Evolutionary conservation across 2,888 invertebrate species (phyloP).

Genomic region (Drosophila kambysellisi): DNA sequence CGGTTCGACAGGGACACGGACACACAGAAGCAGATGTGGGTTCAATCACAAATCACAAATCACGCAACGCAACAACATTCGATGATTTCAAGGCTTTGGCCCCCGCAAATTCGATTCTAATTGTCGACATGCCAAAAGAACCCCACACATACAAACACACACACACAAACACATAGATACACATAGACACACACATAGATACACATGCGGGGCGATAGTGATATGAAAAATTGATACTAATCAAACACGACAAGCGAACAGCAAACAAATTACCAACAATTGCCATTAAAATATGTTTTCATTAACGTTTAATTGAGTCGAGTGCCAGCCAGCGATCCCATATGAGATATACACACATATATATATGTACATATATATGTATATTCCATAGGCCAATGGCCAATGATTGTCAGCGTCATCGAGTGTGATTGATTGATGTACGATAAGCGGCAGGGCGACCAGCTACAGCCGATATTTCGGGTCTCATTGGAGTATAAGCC

Average conservation of each 20-base stretch:
- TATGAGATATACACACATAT: not conserved
- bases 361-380: not conserved
- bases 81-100: conserved; percentile 59
- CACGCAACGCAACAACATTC: conserved; percentile 36
- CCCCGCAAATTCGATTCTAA: conserved; percentile 40
- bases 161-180: not conserved
- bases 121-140: conserved; percentile 24
- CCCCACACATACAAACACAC: not conserved
- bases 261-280: conserved; percentile 66
- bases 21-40: conserved; percentile 25
- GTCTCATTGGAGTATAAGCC: conserved; percentile 45
- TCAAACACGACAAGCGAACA: conserved; percentile 38
- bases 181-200: not conserved
- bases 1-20: conserved; percentile 42
- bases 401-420: conserved; percentile 57
- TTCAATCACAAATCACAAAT: conserved; percentile 50
- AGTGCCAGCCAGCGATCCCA: conserved; percentile 13
- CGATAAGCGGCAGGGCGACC: conserved; percentile 61
- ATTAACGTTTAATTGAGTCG: conserved; percentile 66
- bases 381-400: conserved; percentile 45
- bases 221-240: conserved; percentile 41
- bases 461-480: conserved; percentile 22
- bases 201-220: conserved; percentile 3
- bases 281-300: conserved; percentile 64
- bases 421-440: conserved; percentile 71